Base-by-base conservation (phyloP, 37 sponge, comb jelly and placozoan species). In the Tethya wilhelma region DNA sequence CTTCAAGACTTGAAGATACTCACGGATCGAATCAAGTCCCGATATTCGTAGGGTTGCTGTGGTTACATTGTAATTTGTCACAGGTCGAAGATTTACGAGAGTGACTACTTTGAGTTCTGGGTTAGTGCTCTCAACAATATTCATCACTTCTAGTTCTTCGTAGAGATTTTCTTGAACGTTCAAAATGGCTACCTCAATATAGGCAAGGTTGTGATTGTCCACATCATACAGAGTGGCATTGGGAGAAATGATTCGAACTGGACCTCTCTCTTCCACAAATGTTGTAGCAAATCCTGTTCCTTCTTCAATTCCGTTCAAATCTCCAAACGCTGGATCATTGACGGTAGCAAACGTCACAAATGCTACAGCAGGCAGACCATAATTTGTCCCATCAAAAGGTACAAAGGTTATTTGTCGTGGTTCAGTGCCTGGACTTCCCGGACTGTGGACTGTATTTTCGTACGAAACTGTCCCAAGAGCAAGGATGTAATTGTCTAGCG, bases 311-410 rank as follows among this genome's bases (percentile, higher is more conserved):
- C 94, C 95, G 68, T 94, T 90, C 43, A 91, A 74, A 64, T 91
- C 86, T 4, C 89, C 79, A 29, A 90, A 64, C 31, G 96, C 83
- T 2, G 88, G 80, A 57, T 96, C 90, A 83, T 96, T 96, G 44
- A 96, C 82, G 26, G 87, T 38, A 0, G 74, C 44, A 58, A 96
- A 96, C 36, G 87, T 78, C 20, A 96, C 78, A 12, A 78, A 44
- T 9, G 88, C 81, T 69, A 86, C 32, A 25, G 84, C 75, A 0
- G 90, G 70, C 1, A 12, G 38, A 0, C 96, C 88, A 28, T 79
- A 4, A 44, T 60, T 41, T 2, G 34, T 69, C 29, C 96, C 96
- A 80, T 96, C 96, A 75, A 75, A 77, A 2, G 88, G 85, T 20
- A 87, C 79, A 63, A 96, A 96, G 49, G 78, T 69, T n/a, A 96